Evolutionary conservation across 2,797 vertebrate species (phyloP).

Genomic region (Enteromius treurensis): DNA sequence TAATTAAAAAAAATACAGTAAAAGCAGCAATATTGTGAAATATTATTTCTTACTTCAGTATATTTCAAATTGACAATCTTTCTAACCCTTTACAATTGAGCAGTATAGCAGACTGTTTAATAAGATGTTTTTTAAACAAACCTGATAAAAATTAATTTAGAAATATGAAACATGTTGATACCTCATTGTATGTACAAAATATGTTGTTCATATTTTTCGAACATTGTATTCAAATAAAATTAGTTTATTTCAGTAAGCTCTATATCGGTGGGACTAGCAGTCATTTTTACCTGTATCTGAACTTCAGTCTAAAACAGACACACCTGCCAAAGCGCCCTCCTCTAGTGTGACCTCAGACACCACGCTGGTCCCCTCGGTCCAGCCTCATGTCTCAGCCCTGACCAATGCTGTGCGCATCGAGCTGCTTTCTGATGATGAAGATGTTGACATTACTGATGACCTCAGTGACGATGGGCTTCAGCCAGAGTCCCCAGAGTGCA

Average conservation of each 20-base stretch:
- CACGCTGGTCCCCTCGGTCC: constrained; percentile 17
- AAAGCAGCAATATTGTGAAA: not conserved
- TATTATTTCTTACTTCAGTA: not conserved
- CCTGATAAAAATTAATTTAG: not conserved
- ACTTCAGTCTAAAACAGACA: constrained; percentile 63
- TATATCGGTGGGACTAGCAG: not conserved
- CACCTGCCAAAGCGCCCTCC: constrained; percentile 58
- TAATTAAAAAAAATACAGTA: not conserved
- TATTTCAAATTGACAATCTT: not conserved
- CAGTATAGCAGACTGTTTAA: not conserved
- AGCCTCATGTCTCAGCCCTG: constrained; percentile 66
- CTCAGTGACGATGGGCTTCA: constrained; percentile 69
- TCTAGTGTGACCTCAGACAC: constrained; percentile 32
- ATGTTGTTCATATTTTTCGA: not conserved
- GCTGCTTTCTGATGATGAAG: constrained; percentile 90
- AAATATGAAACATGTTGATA: not conserved
- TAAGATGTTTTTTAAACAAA: not conserved
- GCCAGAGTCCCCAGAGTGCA: constrained; percentile 50
- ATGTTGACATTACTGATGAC: constrained; percentile 96
- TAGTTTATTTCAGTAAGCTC: not conserved
- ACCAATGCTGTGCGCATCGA: constrained; percentile 90
- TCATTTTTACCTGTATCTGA: not conserved
- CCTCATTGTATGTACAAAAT: not conserved
- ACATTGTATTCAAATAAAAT: not conserved
- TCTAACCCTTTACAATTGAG: not conserved